Evolutionary conservation across 2,113 vertebrate species (phyloP), one percentile per base, ranked within the genome.

Genomic region (Bungarus multicinctus): DNA sequence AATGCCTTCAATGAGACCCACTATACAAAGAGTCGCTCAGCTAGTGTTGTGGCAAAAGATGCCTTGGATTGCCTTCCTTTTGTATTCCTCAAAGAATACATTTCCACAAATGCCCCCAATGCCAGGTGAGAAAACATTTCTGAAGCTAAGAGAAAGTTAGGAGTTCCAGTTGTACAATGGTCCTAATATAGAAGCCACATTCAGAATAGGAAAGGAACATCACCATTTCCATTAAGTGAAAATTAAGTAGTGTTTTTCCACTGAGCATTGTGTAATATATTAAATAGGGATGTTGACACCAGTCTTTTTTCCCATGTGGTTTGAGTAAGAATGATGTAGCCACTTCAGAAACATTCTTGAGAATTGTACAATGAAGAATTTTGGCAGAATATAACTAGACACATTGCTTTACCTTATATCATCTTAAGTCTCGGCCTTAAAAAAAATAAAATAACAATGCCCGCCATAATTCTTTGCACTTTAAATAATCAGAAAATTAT

Each of bases 231-330:
- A 54, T 52, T 69, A 9, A 12, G 45, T 69, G n/a, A n/a, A 88
- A 53, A 43, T 53, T 64, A 74, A 23, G 14, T 30, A 30, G 16
- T 7, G 34, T 30, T 89, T 89, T 9, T 55, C 47, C 20, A 25
- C 39, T 45, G 22, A 39, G 25, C 2, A 12, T 30, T 27, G 0
- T 0, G 4, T 11, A 85, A 43, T 0, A 7, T 74, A 27, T 2
- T 5, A 64, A 20, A 58, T 0, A 10, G 27, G 16, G 52, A 10
- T 23, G 27, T 87, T 45, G 87, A 39, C 30, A 2, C 39, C 11
- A 64, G n/a, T 47, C 0, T 0, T 39, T n/a, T 23, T 5, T 22
- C 74, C 53, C 53, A 18, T 52, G 3, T 69, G 34, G 12, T 22
- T 91, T 22, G 50, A 91, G 20, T 90, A 39, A 86, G 30, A 18